Percentiles rank a stretch among this genome's conserved stretches.
Conservation (phyloP, 2,797 vertebrate genomes). For the Fringilla coelebs region DNA sequence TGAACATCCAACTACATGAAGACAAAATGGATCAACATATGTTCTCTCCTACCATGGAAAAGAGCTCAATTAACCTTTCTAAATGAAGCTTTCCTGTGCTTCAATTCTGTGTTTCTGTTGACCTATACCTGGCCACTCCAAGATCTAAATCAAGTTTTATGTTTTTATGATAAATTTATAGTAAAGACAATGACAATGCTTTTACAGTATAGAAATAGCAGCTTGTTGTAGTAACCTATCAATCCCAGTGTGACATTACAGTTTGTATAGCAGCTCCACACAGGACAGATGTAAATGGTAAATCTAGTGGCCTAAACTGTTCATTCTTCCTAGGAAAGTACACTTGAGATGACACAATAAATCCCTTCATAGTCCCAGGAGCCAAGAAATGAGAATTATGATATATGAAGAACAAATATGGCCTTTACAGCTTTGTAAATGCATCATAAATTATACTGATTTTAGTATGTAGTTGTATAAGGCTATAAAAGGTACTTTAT, state of each 20-base stretch:
- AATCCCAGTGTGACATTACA: background rate
- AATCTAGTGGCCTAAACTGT: background rate
- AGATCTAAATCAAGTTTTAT: background rate
- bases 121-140: background rate
- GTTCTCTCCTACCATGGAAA: background rate
- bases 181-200: background rate
- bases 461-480: conserved; percentile 37
- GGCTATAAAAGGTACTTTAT: conserved; percentile 48
- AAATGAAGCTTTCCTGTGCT: background rate
- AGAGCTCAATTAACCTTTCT: background rate
- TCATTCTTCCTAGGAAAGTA: conserved; percentile 35
- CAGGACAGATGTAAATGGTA: background rate
- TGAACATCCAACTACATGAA: background rate
- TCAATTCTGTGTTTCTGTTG: background rate
- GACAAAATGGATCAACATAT: background rate
- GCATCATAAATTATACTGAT: conserved; percentile 43
- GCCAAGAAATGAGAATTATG: conserved; percentile 46
- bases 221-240: background rate
- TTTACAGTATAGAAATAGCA: background rate
- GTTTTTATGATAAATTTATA: background rate
- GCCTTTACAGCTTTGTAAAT: conserved; percentile 20
- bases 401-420: conserved; percentile 53
- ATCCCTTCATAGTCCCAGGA: conserved; percentile 22
- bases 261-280: background rate
- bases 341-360: conserved; percentile 65